phyloP scores from a whole-genome alignment of 2,797 vertebrate species.

The Lindbergichthys nudifrons region DNA sequence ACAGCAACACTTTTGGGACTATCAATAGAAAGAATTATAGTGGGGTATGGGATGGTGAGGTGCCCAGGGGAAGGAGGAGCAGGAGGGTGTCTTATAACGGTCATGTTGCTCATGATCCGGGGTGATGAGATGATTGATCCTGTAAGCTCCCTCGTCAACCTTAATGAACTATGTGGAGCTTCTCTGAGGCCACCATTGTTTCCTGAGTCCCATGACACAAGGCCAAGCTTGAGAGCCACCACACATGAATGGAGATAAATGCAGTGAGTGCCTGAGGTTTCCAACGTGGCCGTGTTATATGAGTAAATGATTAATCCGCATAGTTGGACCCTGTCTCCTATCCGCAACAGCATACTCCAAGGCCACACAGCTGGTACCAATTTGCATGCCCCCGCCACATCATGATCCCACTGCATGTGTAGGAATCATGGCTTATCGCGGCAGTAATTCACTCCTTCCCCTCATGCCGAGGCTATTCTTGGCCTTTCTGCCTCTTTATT shows the following conservation, averaged over 20 bases:
- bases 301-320: slow-evolving; percentile 86
- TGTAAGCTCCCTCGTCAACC: slow-evolving; percentile 20
- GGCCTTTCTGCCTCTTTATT: slow-evolving; percentile 80
- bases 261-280: slow-evolving; percentile 85
- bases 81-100: slow-evolving; percentile 15
- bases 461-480: slow-evolving; percentile 83
- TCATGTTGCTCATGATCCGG: slow-evolving; percentile 30
- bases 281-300: slow-evolving; percentile 83
- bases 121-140: slow-evolving; percentile 40
- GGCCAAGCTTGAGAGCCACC: slow-evolving; percentile 70
- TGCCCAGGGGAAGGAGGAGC: neutral
- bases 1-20: slow-evolving; percentile 34
- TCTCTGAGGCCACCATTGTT: slow-evolving; percentile 49
- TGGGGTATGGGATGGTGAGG: slow-evolving; percentile 17
- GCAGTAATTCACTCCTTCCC: slow-evolving; percentile 83
- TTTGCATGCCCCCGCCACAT: slow-evolving; percentile 81
- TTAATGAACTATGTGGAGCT: slow-evolving; percentile 41
- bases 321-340: slow-evolving; percentile 82
- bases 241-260: slow-evolving; percentile 84
- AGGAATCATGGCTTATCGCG: slow-evolving; percentile 83
- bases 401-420: slow-evolving; percentile 81
- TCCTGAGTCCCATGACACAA: slow-evolving; percentile 26
- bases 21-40: slow-evolving; percentile 37
- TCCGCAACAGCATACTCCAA: slow-evolving; percentile 82
- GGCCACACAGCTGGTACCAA: slow-evolving; percentile 87